phyloP scores from a whole-genome alignment of 35 echinoderm and acorn worm species.

The Chiridota heheva region DNA sequence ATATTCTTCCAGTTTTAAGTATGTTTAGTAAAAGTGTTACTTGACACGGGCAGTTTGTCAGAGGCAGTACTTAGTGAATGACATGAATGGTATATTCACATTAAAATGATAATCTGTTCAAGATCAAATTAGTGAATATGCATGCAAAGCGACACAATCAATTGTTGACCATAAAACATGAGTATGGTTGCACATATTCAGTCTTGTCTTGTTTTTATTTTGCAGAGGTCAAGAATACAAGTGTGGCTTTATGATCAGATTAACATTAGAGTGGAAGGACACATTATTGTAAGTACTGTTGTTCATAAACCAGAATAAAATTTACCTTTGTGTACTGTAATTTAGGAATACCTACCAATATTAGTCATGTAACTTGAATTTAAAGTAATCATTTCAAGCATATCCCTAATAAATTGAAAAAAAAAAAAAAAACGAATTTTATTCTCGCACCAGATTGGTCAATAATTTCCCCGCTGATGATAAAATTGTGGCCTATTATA shows the following conservation, averaged over 20 bases:
- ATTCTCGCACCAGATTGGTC: too few species aligned
- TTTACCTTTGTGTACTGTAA: background rate
- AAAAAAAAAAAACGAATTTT: too few species aligned
- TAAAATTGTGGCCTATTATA: too few species aligned
- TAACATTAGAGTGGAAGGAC: conserved; percentile 96
- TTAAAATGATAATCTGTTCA: background rate
- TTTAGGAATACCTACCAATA: background rate
- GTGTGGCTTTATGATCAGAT: conserved; percentile 97
- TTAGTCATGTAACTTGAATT: too few species aligned
- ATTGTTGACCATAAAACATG: background rate
- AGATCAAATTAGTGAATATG: too few species aligned
- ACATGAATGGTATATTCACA: background rate
- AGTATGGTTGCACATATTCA: background rate
- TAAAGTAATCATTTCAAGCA: too few species aligned
- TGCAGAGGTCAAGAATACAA: conserved; percentile 97
- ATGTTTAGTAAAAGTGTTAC: too few species aligned
- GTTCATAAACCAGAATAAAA: background rate
- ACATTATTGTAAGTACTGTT: conserved; percentile 99
- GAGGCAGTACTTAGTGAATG: background rate
- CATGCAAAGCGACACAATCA: too few species aligned
- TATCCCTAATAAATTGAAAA: too few species aligned
- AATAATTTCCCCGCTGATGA: too few species aligned
- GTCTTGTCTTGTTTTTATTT: conserved; percentile 21
- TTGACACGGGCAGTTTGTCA: too few species aligned
- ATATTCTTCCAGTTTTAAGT: too few species aligned